These are phyloP conservation scores for Thumatha senex DNA, from an alignment of 2,888 invertebrate genomes.

Conservation along the genomic window DNA sequence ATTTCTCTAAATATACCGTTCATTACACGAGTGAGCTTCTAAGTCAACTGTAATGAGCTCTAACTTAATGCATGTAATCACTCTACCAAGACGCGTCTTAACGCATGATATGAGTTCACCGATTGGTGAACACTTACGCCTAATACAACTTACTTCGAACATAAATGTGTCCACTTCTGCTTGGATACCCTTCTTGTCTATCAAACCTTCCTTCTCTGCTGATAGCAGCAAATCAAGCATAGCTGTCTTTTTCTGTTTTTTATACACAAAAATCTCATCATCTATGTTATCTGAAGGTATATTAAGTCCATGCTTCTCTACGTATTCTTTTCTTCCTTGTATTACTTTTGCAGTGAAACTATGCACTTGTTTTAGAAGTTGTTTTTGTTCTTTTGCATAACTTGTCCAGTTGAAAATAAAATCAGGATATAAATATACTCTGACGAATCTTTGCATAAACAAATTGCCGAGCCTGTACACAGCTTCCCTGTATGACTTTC, in stretches of 20 bases:
- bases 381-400: slow-evolving; percentile 71
- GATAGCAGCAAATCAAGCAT: slow-evolving; percentile 82
- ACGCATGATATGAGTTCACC: too few species aligned
- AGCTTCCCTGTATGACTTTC: slow-evolving; percentile 80
- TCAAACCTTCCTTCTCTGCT: slow-evolving; percentile 72
- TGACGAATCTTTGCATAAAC: slow-evolving; percentile 60
- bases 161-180: slow-evolving; percentile 86
- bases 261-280: slow-evolving; percentile 40
- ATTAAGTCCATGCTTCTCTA: slow-evolving; percentile 9
- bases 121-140: too few species aligned
- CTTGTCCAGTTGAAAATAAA: slow-evolving; percentile 77
- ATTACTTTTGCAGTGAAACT: slow-evolving; percentile 72
- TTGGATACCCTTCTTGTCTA: slow-evolving; percentile 79
- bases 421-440: slow-evolving; percentile 83
- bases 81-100: too few species aligned
- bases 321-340: slow-evolving; percentile 40
- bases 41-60: too few species aligned
- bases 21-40: too few species aligned
- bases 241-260: slow-evolving; percentile 77
- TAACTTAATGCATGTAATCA: too few species aligned
- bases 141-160: slow-evolving; percentile 80
- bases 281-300: slow-evolving; percentile 22
- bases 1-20: too few species aligned
- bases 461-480: slow-evolving; percentile 72
- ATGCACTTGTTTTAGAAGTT: slow-evolving; percentile 58